phyloP scores from a whole-genome alignment of 2,888 invertebrate genomes.

The Cheilosia vulpina region DNA sequence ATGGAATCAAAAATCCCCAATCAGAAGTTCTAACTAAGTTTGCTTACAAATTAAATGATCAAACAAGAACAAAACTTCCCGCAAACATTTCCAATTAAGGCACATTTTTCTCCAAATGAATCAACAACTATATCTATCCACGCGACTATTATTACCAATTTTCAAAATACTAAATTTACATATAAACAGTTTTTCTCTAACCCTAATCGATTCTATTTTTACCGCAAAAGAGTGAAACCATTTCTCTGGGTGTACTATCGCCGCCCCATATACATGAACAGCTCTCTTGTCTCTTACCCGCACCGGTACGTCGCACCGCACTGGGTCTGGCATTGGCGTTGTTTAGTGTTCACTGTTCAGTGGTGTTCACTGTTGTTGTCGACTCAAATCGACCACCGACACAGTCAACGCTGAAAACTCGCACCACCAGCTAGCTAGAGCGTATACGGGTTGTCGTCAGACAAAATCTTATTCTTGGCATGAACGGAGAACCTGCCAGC shows the following conservation, averaged over 20 bases:
- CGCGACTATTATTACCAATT: background rate
- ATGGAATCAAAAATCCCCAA: too few relatives aligned
- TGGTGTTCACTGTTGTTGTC: constrained; percentile 35
- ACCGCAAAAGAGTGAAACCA: background rate
- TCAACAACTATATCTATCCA: constrained; percentile 1
- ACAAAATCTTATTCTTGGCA: constrained; percentile 60
- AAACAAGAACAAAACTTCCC: background rate
- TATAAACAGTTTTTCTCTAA: background rate
- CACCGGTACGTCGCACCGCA: constrained; percentile 35
- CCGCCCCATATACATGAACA: constrained; percentile 57
- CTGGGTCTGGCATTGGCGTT: constrained; percentile 47
- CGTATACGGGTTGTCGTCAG: constrained; percentile 31
- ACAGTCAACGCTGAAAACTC: constrained; percentile 62
- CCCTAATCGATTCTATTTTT: constrained; percentile 46
- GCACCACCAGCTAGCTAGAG: constrained; percentile 34
- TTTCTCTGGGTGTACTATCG: constrained; percentile 63
- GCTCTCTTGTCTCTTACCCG: background rate
- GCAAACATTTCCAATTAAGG: background rate
- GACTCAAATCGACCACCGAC: constrained; percentile 71
- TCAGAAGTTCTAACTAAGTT: too few relatives aligned
- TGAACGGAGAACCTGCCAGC: constrained; percentile 53
- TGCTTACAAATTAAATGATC: background rate
- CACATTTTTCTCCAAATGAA: background rate
- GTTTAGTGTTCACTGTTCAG: constrained; percentile 24
- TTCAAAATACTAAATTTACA: constrained; percentile 1